Evolutionary conservation across 2,113 vertebrate species (phyloP).

Genomic region (Microtus oregoni): DNA sequence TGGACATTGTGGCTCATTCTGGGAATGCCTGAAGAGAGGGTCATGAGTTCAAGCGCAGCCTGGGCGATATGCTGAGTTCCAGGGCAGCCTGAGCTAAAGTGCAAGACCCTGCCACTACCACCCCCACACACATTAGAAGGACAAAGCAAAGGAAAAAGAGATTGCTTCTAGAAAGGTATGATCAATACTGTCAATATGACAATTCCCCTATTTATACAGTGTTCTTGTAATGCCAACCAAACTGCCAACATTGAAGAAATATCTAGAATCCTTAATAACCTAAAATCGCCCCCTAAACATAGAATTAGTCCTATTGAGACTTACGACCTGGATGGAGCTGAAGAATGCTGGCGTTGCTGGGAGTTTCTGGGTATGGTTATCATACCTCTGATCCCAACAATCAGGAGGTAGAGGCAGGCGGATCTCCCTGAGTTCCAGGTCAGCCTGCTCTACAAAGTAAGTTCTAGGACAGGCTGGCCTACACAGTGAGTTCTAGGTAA

Average conservation of each 20-base stretch:
- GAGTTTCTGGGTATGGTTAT: not conserved
- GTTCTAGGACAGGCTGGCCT: too few species aligned
- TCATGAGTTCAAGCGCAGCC: too few species aligned
- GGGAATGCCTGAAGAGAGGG: too few species aligned
- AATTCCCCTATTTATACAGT: not conserved
- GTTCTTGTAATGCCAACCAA: not conserved
- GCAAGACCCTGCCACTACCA: not conserved
- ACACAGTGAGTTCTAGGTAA: not conserved
- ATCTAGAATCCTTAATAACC: not conserved
- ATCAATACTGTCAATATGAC: not conserved
- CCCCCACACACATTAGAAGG: not conserved
- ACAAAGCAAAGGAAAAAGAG: not conserved
- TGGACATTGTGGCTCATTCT: not conserved
- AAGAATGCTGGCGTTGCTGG: not conserved
- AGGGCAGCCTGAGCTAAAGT: not conserved
- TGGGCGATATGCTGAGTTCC: not conserved
- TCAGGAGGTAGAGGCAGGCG: not conserved
- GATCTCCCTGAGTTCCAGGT: not conserved
- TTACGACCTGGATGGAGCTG: not conserved
- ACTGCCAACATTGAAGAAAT: slow-evolving; percentile 30
- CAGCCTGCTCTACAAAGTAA: not conserved
- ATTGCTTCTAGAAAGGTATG: not conserved
- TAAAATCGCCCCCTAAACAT: not conserved
- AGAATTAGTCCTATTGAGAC: slow-evolving; percentile 1
- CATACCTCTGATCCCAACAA: not conserved